Base-by-base conservation (phyloP, 2,797 vertebrate genomes). In the Hoplostethus mediterraneus region DNA sequence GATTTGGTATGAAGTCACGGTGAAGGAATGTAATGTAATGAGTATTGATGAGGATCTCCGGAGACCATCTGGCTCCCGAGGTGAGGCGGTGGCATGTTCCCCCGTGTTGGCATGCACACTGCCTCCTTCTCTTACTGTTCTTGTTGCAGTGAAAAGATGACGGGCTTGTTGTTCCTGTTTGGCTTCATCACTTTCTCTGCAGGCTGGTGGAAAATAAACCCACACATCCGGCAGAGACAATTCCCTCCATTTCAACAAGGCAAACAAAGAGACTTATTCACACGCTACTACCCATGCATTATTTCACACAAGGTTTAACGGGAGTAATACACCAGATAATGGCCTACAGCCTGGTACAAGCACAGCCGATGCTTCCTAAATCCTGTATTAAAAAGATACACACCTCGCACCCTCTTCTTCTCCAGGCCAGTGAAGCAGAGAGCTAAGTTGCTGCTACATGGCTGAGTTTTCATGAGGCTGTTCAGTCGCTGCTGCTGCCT, bases 141-240 rank as follows among this genome's bases (percentile, higher is more conserved):
- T 33, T 17, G 8, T n/a, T 14, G 13, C 33, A 7, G 52, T 64
- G 16, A 71, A 71, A 72, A 68, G 30, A 49, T 42, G 51, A 44
- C 25, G 17, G 17, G 48, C 21, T 36, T 52, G 16, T 52, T 8
- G 3, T 14, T 11, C 4, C 31, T 36, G 52, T 57, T 51, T 14
- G 30, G 45, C 42, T 70, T 47, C 31, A 65, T 71, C 16, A 12
- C 44, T 65, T 60, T 6, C 33, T 47, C 63, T 56, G 59, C 58
- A 30, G 67, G 10, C 49, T 2, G 31, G 3, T 12, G 53, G 30
- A 5, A 63, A 58, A 48, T 58, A 14, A 66, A 2, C 21, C 21
- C 17, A 21, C 1, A n/a, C 53, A n/a, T 61, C 16, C 44, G 14
- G 31, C 4, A 60, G n/a, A 53, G 38, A 5, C 5, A 6, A 21